Percentiles rank a stretch among this genome's conserved stretches.
These are phyloP conservation scores for Dasyornis broadbenti DNA, from an alignment of 2,113 vertebrate species.

Conservation along the genomic window DNA sequence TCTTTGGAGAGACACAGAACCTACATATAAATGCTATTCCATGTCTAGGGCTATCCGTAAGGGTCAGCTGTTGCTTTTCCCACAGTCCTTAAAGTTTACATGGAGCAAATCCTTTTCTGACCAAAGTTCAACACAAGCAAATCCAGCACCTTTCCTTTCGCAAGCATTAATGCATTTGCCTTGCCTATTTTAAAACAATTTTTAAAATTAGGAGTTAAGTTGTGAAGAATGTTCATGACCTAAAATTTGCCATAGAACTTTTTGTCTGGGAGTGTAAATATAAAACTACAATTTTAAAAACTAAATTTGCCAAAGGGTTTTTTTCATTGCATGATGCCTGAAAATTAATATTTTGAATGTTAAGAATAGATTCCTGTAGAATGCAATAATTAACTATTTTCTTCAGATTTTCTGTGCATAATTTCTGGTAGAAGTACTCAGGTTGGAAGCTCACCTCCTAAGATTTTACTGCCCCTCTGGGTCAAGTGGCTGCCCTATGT, in stretches of 20 bases:
- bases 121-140: neutral
- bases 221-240: neutral
- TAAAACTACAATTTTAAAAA: neutral
- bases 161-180: neutral
- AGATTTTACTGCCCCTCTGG: neutral
- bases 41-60: neutral
- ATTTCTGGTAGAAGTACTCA: neutral
- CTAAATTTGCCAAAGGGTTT: neutral
- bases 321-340: neutral
- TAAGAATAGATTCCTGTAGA: neutral
- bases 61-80: neutral
- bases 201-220: neutral
- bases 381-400: neutral
- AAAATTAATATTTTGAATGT: neutral
- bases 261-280: neutral
- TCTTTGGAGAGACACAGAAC: neutral
- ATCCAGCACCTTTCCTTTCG: neutral
- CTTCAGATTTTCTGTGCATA: neutral
- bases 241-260: neutral
- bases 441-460: neutral
- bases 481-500: fast-evolving
- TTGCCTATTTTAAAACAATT: neutral
- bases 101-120: neutral
- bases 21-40: neutral
- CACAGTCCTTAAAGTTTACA: neutral